These are phyloP conservation scores for Bembecia ichneumoniformis DNA, from an alignment of 2,888 invertebrate species.

Conservation along the genomic window DNA sequence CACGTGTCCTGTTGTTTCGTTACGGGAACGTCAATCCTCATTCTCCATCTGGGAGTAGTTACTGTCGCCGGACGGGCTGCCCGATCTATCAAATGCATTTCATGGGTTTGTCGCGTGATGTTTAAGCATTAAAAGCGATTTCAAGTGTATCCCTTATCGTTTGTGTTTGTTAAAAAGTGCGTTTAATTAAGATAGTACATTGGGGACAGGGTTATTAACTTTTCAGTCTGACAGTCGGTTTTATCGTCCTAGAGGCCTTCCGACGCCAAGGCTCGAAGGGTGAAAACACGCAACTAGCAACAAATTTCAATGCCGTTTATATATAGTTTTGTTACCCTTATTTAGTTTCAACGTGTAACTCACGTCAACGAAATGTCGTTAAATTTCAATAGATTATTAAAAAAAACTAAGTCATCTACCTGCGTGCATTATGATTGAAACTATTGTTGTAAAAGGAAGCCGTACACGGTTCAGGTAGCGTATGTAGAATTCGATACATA, in stretches of 20 bases:
- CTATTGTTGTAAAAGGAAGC: constrained; percentile 53
- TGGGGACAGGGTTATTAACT: constrained; percentile 41
- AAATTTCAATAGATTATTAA: constrained; percentile 1
- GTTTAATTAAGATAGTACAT: constrained; percentile 38
- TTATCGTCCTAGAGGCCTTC: constrained; percentile 33
- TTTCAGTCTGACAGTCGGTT: constrained; percentile 14
- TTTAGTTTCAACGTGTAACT: background rate
- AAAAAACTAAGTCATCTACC: constrained; percentile 45
- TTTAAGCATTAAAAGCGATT: background rate
- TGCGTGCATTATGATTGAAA: constrained; percentile 32
- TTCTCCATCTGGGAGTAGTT: too few species aligned
- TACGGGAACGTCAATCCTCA: too few species aligned
- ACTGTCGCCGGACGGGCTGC: too few species aligned
- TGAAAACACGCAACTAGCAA: constrained; percentile 30
- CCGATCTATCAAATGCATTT: background rate
- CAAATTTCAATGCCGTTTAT: constrained; percentile 6
- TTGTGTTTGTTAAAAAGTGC: constrained; percentile 22
- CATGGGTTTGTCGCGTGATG: background rate
- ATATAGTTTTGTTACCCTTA: too few species aligned
- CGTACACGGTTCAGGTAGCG: constrained; percentile 63
- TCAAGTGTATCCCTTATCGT: constrained; percentile 7
- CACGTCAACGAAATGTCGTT: background rate
- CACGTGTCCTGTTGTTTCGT: too few species aligned
- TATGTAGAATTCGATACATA: constrained; percentile 56
- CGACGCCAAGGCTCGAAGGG: constrained; percentile 23